A percentile compares a stretch with the other conserved stretches of the same genome.
Evolutionary conservation across 1,140 invertebrate species (phyloP).

Genomic region (Drosophila nikananu): DNA sequence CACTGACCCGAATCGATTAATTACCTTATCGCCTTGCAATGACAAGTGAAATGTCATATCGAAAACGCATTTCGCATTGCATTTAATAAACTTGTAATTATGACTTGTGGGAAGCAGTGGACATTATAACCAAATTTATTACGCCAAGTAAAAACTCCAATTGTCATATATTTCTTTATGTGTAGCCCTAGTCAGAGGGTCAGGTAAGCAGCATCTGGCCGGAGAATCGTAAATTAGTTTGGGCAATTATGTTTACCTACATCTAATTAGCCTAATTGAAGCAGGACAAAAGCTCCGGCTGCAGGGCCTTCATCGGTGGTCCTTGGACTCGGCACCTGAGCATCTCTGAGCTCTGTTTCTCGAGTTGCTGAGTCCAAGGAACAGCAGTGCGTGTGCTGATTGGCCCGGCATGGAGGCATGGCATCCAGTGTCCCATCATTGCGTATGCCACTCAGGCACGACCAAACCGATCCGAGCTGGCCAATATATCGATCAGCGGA

Average conservation of each 20-base stretch:
- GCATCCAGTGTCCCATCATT: conserved; percentile 25
- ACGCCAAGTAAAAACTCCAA: background rate
- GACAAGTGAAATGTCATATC: background rate
- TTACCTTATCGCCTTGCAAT: background rate
- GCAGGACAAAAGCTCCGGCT: conserved; percentile 60
- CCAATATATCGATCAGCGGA: conserved; percentile 44
- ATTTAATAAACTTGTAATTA: background rate
- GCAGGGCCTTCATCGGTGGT: conserved; percentile 22
- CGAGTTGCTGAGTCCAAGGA: conserved; percentile 4
- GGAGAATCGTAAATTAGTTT: conserved; percentile 65
- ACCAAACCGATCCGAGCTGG: conserved; percentile 14
- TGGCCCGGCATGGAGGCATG: conserved; percentile 1
- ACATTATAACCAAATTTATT: background rate
- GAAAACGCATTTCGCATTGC: background rate
- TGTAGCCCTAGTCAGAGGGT: conserved; percentile 29
- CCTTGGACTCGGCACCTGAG: background rate
- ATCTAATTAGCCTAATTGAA: conserved; percentile 82
- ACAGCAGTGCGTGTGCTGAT: conserved; percentile 34
- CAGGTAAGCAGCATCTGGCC: conserved; percentile 17
- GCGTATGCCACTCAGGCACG: conserved; percentile 38
- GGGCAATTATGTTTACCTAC: conserved; percentile 74
- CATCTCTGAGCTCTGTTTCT: background rate
- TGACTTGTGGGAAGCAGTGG: too few species aligned
- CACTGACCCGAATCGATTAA: background rate
- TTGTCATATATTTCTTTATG: background rate